phyloP scores from a whole-genome alignment of 2,113 vertebrate genomes.

The Silurus glanis region DNA sequence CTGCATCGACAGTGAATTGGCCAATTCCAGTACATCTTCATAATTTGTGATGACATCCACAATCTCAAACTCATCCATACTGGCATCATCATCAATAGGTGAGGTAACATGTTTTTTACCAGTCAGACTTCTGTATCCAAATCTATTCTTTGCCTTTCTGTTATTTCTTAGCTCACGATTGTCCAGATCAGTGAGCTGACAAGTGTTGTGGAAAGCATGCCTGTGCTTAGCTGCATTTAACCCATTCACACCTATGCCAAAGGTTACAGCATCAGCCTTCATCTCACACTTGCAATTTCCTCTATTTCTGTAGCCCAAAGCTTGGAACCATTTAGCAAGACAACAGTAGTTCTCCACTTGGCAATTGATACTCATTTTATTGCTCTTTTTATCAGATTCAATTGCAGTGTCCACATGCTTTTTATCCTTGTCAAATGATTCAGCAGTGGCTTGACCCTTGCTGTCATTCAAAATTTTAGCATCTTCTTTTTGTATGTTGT shows the following conservation, averaged over 20 bases:
- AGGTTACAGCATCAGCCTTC: not conserved
- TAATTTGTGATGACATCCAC: constrained; percentile 14
- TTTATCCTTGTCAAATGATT: not conserved
- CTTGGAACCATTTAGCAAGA: constrained; percentile 56
- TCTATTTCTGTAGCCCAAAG: not conserved
- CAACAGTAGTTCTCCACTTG: constrained; percentile 63
- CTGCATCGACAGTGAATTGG: not conserved
- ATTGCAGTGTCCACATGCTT: not conserved
- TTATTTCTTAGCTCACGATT: too few relatives aligned
- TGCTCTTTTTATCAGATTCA: not conserved
- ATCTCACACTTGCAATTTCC: constrained; percentile 51
- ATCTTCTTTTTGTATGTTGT: not conserved
- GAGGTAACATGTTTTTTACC: constrained; percentile 22
- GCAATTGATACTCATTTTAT: not conserved
- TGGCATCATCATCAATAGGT: not conserved
- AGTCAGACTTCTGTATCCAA: not conserved
- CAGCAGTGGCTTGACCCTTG: not conserved
- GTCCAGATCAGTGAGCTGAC: too few relatives aligned
- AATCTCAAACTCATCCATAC: not conserved
- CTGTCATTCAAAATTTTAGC: not conserved
- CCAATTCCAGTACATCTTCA: constrained; percentile 26
- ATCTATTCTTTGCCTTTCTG: not conserved
- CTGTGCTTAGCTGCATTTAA: not conserved
- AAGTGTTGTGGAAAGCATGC: not conserved
- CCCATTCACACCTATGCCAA: not conserved